Evolutionary conservation across 2,888 invertebrate species (phyloP), one percentile per base, ranked within the genome.

Genomic region (Stenodema calcarata): DNA sequence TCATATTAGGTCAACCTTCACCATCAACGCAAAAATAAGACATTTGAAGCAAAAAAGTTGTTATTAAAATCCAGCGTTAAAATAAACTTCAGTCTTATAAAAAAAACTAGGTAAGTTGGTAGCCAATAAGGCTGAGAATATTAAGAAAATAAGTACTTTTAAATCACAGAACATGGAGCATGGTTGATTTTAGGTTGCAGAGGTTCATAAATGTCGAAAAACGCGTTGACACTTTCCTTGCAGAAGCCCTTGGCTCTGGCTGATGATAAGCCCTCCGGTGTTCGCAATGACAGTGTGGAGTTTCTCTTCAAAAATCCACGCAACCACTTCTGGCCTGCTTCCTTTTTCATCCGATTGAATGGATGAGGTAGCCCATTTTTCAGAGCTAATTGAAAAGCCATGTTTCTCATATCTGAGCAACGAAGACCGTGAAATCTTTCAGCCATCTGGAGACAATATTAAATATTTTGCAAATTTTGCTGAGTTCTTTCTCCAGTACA

Each of bases 401-500:
- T 27, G 30, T 30, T 27, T 11, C 28, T 27, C 2, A 70, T 16
- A 23, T 70, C 70, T 7, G 70, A 30, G 12, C 27, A 70, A 27
- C 12, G 27, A 70, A 70, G 70, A 11, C 70, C 70, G 16, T 30
- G 70, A 27, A 70, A 70, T 14, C 70, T 23, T 18, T 70, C 70
- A 30, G 12, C 70, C 70, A 27, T 30, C 70, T 30, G 28, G 11
- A 70, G 30, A 27, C 11, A 30, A 30, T 70, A 70, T 70, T n/a
- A n/a, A n/a, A n/a, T n/a, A n/a, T n/a, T n/a, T n/a, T n/a, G n/a
- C n/a, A n/a, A n/a, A n/a, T n/a, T n/a, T 27, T 70, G 3, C 12
- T 14, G 12, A 70, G 30, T 30, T 70, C 70, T 11, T 54, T 78
- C 35, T 88, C 88, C 84, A 88, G 78, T 1, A 47, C 88, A 47